Percentiles rank a stretch among this genome's conserved stretches.
Evolutionary conservation across 2,113 vertebrate genomes (phyloP).

Genomic region (Bathybates hornii): DNA sequence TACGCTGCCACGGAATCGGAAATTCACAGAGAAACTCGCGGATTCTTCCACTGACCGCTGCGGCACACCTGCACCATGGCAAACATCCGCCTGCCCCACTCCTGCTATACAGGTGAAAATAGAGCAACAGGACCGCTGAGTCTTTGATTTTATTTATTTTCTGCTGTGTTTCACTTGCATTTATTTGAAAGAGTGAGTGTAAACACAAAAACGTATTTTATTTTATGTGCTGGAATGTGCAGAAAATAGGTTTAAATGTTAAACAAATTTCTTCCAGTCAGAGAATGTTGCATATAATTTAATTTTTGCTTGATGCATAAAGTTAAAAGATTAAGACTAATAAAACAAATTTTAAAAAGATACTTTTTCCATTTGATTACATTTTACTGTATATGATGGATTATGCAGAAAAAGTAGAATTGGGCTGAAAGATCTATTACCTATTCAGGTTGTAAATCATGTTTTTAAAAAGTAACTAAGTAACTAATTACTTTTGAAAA

Average conservation of each 20-base stretch:
- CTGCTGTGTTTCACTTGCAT: neutral
- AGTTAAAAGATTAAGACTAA: neutral
- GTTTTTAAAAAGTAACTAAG: neutral
- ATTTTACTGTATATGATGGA: neutral
- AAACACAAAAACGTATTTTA: neutral
- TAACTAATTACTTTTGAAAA: neutral
- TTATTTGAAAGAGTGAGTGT: neutral
- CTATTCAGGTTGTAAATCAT: neutral
- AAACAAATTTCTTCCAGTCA: neutral
- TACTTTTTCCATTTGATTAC: neutral
- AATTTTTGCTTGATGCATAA: neutral
- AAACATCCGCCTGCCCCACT: too few species aligned
- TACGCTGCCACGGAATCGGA: rapidly evolving
- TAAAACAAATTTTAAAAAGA: neutral
- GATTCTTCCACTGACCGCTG: too few species aligned
- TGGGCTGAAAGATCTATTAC: rapidly evolving
- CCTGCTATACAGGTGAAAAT: too few species aligned
- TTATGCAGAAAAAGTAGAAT: neutral
- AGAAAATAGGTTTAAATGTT: neutral
- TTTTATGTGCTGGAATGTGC: neutral
- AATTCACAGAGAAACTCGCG: too few species aligned
- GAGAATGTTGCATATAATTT: rapidly evolving
- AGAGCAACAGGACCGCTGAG: too few species aligned
- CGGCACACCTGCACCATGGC: too few species aligned
- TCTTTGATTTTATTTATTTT: neutral